phyloP scores from a whole-genome alignment of 2,797 vertebrate genomes.

The Rhodeus uyekii region DNA sequence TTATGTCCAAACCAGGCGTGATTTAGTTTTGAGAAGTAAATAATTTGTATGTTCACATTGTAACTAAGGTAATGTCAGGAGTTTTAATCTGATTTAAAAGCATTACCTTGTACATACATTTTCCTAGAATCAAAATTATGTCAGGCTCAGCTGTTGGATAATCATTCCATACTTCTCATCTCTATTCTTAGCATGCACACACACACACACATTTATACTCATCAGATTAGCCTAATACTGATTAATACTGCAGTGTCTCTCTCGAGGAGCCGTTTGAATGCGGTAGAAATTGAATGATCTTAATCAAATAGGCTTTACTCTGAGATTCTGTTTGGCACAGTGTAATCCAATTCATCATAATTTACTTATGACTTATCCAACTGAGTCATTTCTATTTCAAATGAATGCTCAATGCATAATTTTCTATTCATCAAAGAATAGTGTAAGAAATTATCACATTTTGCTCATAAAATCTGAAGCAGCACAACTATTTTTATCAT shows the following conservation, averaged over 20 bases:
- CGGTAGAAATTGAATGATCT: slow-evolving; percentile 35
- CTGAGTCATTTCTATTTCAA: too few species aligned
- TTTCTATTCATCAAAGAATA: too few species aligned
- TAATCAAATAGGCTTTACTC: slow-evolving; percentile 61
- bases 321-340: slow-evolving; percentile 16
- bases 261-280: slow-evolving; percentile 6
- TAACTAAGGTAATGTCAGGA: not conserved
- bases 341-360: slow-evolving; percentile 61
- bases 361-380: slow-evolving; percentile 59
- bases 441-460: too few species aligned
- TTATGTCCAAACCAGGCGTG: not conserved
- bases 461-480: too few species aligned
- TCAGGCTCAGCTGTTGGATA: slow-evolving; percentile 24
- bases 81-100: slow-evolving; percentile 9
- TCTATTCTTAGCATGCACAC: slow-evolving; percentile 33
- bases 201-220: not conserved
- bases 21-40: not conserved
- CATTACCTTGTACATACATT: not conserved
- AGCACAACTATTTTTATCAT: too few species aligned
- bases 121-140: slow-evolving; percentile 11
- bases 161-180: slow-evolving; percentile 18
- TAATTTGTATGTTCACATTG: not conserved
- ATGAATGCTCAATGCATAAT: too few species aligned
- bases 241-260: slow-evolving; percentile 17
- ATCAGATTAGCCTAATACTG: not conserved